A percentile compares a stretch with the other conserved stretches of the same genome.
phyloP scores from a whole-genome alignment of 2,888 invertebrate genomes.

The Agriotes lineatus region DNA sequence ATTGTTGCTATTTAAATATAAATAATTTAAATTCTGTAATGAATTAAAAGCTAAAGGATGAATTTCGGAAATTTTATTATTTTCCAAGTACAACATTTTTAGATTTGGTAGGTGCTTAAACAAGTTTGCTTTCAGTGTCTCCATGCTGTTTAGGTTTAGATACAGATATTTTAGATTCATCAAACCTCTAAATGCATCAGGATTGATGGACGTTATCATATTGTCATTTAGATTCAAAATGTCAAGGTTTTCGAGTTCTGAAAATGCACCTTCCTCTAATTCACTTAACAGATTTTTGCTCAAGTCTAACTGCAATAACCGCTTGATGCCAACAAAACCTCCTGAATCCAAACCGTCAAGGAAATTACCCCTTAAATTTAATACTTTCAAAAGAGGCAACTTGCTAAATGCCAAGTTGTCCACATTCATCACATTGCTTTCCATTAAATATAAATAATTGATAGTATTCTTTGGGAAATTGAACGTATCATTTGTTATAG shows the following conservation, averaged over 20 bases:
- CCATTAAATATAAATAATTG: conserved; percentile 57
- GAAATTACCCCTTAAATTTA: background rate
- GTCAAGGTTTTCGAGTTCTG: background rate
- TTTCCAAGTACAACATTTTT: background rate
- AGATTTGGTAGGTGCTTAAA: background rate
- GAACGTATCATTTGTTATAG: conserved; percentile 59
- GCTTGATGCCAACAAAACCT: background rate
- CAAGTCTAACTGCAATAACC: background rate
- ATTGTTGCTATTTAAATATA: background rate
- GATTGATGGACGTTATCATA: background rate
- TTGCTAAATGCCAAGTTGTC: conserved; percentile 44
- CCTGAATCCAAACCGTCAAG: background rate
- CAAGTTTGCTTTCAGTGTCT: background rate
- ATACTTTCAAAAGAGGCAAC: background rate
- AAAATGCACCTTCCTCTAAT: background rate
- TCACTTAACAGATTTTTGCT: background rate
- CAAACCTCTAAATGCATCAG: background rate
- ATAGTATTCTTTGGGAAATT: conserved; percentile 59
- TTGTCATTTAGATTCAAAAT: background rate
- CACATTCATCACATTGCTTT: conserved; percentile 54
- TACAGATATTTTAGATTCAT: background rate
- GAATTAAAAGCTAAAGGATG: conserved; percentile 52
- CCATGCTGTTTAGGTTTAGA: background rate
- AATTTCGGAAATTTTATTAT: background rate
- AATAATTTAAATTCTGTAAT: background rate